Percentiles rank a stretch among this genome's conserved stretches.
Conservation (phyloP, 2,113 vertebrate species). For the Megaptera novaeangliae region DNA sequence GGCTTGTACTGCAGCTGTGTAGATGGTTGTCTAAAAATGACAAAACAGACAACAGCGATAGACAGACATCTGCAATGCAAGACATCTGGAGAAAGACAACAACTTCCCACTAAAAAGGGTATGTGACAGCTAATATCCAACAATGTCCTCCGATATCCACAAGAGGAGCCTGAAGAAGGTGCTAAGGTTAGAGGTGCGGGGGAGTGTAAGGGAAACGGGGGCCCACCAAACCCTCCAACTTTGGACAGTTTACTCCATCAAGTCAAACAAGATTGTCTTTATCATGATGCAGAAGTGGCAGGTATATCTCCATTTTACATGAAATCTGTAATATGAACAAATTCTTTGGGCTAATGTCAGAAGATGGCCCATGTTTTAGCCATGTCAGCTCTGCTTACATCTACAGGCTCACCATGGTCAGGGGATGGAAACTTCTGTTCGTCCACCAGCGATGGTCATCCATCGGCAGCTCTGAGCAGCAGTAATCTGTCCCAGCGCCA, state of each 20-base stretch:
- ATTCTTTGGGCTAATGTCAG: not conserved
- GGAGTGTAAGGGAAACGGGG: not conserved
- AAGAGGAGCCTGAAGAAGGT: not conserved
- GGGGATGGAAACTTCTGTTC: not conserved
- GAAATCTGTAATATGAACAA: not conserved
- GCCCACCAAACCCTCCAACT: not conserved
- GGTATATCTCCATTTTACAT: not conserved
- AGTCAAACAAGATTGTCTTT: not conserved
- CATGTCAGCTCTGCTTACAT: not conserved
- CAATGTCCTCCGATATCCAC: not conserved
- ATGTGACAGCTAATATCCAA: not conserved
- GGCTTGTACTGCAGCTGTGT: not conserved
- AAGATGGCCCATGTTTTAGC: not conserved
- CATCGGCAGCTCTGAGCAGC: not conserved
- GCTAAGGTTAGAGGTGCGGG: not conserved
- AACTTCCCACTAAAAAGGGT: not conserved
- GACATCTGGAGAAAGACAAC: not conserved
- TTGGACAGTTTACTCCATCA: not conserved
- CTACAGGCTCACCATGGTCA: not conserved
- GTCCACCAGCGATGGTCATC: not conserved
- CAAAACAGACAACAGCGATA: not conserved
- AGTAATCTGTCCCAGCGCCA: not conserved
- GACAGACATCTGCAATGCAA: not conserved
- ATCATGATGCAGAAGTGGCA: not conserved
- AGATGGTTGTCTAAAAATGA: not conserved